A percentile compares a stretch with the other conserved stretches of the same genome.
Conservation (phyloP, 2,888 invertebrate genomes). For the Catocala fraxini region DNA sequence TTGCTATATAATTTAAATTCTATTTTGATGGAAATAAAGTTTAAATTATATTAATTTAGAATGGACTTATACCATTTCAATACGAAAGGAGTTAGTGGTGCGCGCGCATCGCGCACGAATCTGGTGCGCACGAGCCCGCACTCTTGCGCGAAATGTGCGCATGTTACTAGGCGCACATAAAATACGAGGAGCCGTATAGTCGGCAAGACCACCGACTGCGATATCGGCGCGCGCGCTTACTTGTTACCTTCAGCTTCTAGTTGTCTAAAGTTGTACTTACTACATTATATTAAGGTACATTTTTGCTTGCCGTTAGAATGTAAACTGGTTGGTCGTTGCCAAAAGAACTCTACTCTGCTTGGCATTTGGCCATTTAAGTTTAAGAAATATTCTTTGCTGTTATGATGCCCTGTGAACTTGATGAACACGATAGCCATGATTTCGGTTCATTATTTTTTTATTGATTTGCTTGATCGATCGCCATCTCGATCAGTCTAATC, state of each 20-base stretch:
- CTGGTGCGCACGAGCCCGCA: slow-evolving; percentile 77
- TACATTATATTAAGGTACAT: fast-evolving
- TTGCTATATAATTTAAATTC: neutral
- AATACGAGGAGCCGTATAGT: slow-evolving; percentile 33
- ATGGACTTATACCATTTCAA: neutral
- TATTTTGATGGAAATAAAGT: fast-evolving
- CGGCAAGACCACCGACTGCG: slow-evolving; percentile 29
- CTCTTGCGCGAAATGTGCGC: slow-evolving; percentile 87
- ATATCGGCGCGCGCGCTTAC: slow-evolving; percentile 45
- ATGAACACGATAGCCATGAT: slow-evolving; percentile 80
- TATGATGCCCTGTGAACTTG: slow-evolving; percentile 72
- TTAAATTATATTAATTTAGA: neutral
- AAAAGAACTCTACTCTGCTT: slow-evolving; percentile 20
- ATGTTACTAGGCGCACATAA: slow-evolving; percentile 76
- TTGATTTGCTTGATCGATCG: slow-evolving; percentile 26
- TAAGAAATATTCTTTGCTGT: slow-evolving; percentile 53
- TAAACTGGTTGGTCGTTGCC: slow-evolving; percentile 17
- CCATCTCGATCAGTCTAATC: neutral
- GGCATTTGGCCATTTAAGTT: slow-evolving; percentile 10
- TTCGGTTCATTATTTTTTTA: slow-evolving; percentile 66
- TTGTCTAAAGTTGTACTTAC: slow-evolving; percentile 33
- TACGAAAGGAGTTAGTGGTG: slow-evolving; percentile 26
- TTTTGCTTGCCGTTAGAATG: slow-evolving; percentile 7
- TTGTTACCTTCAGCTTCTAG: slow-evolving; percentile 7
- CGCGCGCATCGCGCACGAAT: slow-evolving; percentile 75